phyloP scores from a whole-genome alignment of 2,797 vertebrate species.

The Streptopelia turtur region DNA sequence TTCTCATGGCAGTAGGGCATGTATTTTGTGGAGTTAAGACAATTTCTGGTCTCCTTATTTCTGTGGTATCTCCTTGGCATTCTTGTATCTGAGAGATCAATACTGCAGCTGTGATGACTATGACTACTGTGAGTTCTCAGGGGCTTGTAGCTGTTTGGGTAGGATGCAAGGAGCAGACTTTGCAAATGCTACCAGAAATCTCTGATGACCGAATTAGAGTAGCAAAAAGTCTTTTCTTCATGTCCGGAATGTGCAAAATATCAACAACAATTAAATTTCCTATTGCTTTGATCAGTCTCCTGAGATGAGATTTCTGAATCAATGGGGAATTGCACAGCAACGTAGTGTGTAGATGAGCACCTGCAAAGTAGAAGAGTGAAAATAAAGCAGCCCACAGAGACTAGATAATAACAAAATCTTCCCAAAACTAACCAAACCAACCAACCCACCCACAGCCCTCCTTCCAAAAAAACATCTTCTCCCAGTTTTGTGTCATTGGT shows the following conservation, averaged over 20 bases:
- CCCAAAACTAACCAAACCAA: not conserved
- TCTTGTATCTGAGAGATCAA: not conserved
- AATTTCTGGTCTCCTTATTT: too few relatives aligned
- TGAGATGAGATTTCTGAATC: not conserved
- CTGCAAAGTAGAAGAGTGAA: not conserved
- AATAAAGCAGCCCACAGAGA: not conserved
- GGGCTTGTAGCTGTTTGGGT: not conserved
- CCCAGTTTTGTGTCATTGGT: too few relatives aligned
- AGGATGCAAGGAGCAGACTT: not conserved
- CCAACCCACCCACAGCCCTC: too few relatives aligned
- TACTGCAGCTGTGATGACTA: not conserved
- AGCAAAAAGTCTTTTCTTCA: not conserved
- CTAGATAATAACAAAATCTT: too few relatives aligned
- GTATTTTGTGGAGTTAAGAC: not conserved
- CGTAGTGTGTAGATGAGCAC: not conserved
- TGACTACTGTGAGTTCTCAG: too few relatives aligned
- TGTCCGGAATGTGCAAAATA: not conserved
- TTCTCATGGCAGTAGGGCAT: not conserved
- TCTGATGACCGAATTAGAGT: not conserved
- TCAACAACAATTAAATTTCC: not conserved
- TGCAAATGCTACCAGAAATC: not conserved
- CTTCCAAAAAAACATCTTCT: too few relatives aligned
- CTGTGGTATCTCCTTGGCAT: not conserved
- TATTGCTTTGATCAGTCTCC: not conserved
- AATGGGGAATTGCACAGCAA: not conserved